Conservation (phyloP, 1,140 invertebrate species). For the Oreohelix idahoensis region DNA sequence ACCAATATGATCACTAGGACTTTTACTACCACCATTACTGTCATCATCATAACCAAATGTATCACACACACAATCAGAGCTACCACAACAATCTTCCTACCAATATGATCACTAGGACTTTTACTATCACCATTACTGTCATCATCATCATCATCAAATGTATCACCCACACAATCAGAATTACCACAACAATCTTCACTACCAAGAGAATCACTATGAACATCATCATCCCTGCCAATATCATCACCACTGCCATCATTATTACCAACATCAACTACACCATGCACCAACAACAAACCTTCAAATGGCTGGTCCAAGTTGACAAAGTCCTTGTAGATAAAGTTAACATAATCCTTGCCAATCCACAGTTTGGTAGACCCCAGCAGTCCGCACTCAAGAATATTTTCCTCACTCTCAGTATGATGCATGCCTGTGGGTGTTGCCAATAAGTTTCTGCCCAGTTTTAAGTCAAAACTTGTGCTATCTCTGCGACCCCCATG, state of each 20-base stretch:
- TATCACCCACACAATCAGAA: too few relatives aligned
- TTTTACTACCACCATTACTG: too few relatives aligned
- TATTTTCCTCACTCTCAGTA: constrained; percentile 56
- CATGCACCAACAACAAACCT: constrained; percentile 74
- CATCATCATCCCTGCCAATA: too few relatives aligned
- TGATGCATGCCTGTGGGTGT: constrained; percentile 40
- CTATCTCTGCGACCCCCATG: neutral
- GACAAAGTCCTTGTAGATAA: constrained; percentile 97
- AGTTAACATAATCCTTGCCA: constrained; percentile 98
- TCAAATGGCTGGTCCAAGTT: constrained; percentile 87
- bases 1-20: too few relatives aligned
- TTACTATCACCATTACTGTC: neutral
- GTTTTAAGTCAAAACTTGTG: neutral
- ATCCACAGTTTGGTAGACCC: constrained; percentile 88
- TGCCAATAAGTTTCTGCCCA: neutral
- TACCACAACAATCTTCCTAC: too few relatives aligned
- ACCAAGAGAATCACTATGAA: too few relatives aligned
- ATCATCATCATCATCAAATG: neutral
- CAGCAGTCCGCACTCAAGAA: constrained; percentile 56
- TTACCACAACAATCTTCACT: too few relatives aligned
- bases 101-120: neutral
- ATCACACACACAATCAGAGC: too few relatives aligned
- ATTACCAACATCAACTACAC: neutral
- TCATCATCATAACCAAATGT: too few relatives aligned
- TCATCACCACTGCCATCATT: too few relatives aligned